Base-by-base conservation (phyloP, 1,140 invertebrate genomes). In the Probaryconus sp. region DNA sequence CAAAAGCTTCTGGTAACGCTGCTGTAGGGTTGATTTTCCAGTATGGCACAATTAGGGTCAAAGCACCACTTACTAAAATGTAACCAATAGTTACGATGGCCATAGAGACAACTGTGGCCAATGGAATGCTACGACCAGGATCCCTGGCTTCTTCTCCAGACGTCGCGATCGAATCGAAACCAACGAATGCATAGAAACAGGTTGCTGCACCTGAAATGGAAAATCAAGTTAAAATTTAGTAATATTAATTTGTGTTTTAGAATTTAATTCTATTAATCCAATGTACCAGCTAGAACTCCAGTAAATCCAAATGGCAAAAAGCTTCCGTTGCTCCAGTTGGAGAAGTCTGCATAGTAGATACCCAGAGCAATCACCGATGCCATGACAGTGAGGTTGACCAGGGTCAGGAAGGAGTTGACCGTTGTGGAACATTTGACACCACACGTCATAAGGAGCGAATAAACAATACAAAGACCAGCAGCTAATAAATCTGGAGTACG, bases 171-270 rank as follows among this genome's bases (percentile, higher is more conserved):
- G 94, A 94, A 79, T 97, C 95, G 77, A 95, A 94, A 0, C 94
- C 95, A 7, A 96, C 93, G 76, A 94, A 97, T 0, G 95, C 95
- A 79, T 96, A 97, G 78, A 97, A 97, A 84, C 94, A 96, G 3
- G 94, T 94, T 0, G 96, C 96, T 2, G 96, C 95, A 11, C 94
- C 95, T 87, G 21, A 4, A 73, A 55, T 30, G 31, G n/a, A 16
- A 50, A 58, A 31, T 17, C 11, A 38, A 38, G 28, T 11, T 61
- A 24, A 24, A 2, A 38, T 38, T 7, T 17, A 7, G 11, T 0
- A 7, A 26, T 11, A 11, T 35, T 35, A 1, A 3, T n/a, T n/a
- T n/a, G n/a, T n/a, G n/a, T n/a, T n/a, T n/a, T n/a, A n/a, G n/a
- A n/a, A n/a, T n/a, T n/a, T n/a, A n/a, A n/a, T n/a, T n/a, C 10